These are phyloP conservation scores for Onychomys torridus DNA, from an alignment of 2,797 vertebrate species.

Conservation along the genomic window DNA sequence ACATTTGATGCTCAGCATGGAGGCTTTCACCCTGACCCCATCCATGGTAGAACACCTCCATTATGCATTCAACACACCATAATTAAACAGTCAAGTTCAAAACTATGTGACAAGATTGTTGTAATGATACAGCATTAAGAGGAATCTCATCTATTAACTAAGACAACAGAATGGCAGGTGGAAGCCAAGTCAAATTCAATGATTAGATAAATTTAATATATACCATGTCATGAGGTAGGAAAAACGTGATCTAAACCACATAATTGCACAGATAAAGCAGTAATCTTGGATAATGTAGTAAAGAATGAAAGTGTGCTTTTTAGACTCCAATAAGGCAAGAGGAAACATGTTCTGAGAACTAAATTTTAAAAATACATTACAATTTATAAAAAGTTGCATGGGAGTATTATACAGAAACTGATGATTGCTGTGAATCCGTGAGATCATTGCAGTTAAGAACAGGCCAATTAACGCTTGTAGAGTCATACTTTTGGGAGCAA, in stretches of 20 bases:
- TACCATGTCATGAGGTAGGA: background rate
- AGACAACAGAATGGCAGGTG: background rate
- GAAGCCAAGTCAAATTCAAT: background rate
- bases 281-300: background rate
- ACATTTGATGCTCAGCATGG: background rate
- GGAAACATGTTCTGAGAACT: background rate
- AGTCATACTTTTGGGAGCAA: background rate
- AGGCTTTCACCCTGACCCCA: background rate
- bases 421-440: background rate
- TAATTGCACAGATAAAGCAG: background rate
- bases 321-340: constrained; percentile 28
- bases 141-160: background rate
- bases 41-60: background rate
- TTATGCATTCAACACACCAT: background rate
- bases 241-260: background rate
- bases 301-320: background rate
- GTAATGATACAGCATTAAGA: background rate
- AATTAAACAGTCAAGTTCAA: background rate
- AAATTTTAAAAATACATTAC: background rate
- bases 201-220: background rate
- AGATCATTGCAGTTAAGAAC: background rate
- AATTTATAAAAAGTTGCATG: background rate
- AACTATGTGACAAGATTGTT: background rate
- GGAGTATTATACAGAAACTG: constrained; percentile 11
- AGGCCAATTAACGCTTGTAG: background rate